Conservation (phyloP, 1,140 invertebrate species). For the Pinna nobilis region DNA sequence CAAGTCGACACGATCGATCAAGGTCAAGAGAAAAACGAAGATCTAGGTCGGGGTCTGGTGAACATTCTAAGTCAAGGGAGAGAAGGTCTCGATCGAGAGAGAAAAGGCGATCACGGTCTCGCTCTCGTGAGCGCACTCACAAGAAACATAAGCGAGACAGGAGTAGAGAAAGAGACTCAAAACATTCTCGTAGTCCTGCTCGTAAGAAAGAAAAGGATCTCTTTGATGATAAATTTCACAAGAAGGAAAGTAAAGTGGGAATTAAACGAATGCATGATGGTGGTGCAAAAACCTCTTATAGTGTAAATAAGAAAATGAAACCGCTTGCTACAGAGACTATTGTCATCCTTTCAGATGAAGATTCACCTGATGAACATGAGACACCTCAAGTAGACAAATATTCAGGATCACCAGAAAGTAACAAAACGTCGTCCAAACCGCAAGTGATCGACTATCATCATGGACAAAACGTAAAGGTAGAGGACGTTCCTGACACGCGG, state of each 20-base stretch:
- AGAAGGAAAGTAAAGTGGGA: constrained; percentile 23
- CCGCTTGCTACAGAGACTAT: not conserved
- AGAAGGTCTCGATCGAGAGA: constrained; percentile 62
- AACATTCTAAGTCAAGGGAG: constrained; percentile 42
- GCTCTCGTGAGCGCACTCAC: constrained; percentile 62
- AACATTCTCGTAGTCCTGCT: not conserved
- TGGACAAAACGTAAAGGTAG: too few species aligned
- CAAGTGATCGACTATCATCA: too few species aligned
- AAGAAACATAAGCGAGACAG: constrained; percentile 12
- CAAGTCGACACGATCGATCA: constrained; percentile 68
- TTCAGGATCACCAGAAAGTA: not conserved
- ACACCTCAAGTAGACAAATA: not conserved
- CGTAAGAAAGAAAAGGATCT: not conserved
- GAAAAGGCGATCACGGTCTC: constrained; percentile 53
- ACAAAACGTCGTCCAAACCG: too few species aligned
- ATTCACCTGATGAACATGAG: not conserved
- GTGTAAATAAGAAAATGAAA: not conserved
- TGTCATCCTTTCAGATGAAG: constrained; percentile 16
- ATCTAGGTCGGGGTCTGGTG: constrained; percentile 54
- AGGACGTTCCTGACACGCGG: too few species aligned
- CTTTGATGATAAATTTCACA: constrained; percentile 20
- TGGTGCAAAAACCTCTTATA: constrained; percentile 4
- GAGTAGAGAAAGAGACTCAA: constrained; percentile 62
- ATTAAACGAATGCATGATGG: constrained; percentile 29
- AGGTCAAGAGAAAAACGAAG: constrained; percentile 17